These are phyloP conservation scores for Drosophila hawaiiensis DNA, from an alignment of 2,888 invertebrate species.

Conservation along the genomic window DNA sequence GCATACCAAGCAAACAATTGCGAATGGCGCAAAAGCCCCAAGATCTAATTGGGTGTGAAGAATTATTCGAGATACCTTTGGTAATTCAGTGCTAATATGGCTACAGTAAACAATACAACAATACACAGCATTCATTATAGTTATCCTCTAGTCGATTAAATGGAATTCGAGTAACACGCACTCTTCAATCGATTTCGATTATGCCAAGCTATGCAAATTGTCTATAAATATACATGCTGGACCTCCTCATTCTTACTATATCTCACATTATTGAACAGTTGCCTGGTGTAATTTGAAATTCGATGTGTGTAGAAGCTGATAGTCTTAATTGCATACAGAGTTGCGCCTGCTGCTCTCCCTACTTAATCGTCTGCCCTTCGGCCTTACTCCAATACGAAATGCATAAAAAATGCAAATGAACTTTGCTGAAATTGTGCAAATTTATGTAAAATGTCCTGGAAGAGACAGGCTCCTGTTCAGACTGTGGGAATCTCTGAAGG, in stretches of 20 bases:
- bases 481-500: neutral
- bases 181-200: conserved; percentile 2
- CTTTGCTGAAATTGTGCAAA: conserved; percentile 59
- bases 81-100: neutral
- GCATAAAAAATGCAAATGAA: conserved; percentile 74
- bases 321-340: conserved; percentile 60
- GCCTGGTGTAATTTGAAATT: conserved; percentile 52
- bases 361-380: neutral
- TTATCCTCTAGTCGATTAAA: neutral
- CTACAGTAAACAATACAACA: neutral
- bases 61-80: neutral
- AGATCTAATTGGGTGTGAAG: neutral
- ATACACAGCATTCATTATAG: too few species aligned
- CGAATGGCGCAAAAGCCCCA: neutral
- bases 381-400: conserved; percentile 29
- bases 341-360: neutral
- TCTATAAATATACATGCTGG: neutral
- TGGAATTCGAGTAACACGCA: neutral
- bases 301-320: conserved; percentile 59
- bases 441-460: conserved; percentile 60
- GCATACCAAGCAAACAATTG: conserved; percentile 9
- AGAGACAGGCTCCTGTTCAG: conserved; percentile 11
- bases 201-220: neutral
- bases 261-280: conserved; percentile 40
- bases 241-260: conserved; percentile 12